Conservation (phyloP, 2,797 vertebrate genomes). For the Brachyalestes nurse region DNA sequence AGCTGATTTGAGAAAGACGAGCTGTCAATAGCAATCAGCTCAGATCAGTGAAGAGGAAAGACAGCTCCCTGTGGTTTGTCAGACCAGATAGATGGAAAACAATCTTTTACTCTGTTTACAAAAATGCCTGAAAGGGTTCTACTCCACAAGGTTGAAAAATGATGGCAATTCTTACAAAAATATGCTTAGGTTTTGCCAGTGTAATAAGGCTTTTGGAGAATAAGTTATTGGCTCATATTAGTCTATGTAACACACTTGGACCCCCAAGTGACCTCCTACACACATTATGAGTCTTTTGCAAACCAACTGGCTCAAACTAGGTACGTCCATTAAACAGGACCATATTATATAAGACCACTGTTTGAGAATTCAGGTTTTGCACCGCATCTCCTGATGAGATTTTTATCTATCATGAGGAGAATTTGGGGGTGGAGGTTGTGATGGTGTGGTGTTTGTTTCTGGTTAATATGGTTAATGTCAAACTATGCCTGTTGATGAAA, state of each 20-base stretch:
- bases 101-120: neutral
- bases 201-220: neutral
- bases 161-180: neutral
- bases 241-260: neutral
- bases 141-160: neutral
- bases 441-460: neutral
- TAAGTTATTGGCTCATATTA: neutral
- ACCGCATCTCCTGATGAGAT: neutral
- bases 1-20: neutral
- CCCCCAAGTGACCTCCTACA: too few relatives aligned
- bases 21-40: slow-evolving; percentile 19
- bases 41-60: neutral
- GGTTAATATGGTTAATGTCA: neutral
- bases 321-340: neutral
- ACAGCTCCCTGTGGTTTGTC: neutral
- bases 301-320: neutral
- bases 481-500: neutral
- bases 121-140: neutral
- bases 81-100: neutral
- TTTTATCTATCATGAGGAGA: neutral
- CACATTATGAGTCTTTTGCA: neutral
- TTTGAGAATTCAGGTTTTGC: neutral
- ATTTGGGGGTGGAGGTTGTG: neutral
- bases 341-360: neutral
- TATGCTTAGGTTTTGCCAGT: neutral